Evolutionary conservation across 2,888 invertebrate genomes (phyloP).

Genomic region (Synergus itoensis): DNA sequence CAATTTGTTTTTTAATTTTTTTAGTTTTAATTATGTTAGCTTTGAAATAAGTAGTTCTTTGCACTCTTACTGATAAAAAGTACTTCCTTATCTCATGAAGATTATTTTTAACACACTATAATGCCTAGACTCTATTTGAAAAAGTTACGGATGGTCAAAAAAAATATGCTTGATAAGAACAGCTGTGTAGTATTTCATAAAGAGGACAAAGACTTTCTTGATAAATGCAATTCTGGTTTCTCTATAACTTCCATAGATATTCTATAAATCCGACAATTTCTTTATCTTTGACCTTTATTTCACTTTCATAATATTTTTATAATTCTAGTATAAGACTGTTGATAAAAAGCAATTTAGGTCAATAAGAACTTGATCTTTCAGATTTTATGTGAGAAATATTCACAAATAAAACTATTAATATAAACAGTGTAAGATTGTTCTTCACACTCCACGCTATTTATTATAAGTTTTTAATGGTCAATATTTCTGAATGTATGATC

Average conservation of each 20-base stretch:
- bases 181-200: constrained; percentile 6
- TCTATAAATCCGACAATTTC: background rate
- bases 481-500: no score
- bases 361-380: background rate
- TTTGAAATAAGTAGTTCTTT: background rate
- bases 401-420: no score
- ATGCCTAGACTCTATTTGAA: background rate
- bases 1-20: background rate
- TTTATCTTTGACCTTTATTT: background rate
- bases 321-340: background rate
- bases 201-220: constrained; percentile 14
- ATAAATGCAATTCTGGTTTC: background rate
- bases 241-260: background rate
- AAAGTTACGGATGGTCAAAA: background rate
- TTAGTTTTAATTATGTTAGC: background rate
- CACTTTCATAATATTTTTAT: background rate
- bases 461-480: no score
- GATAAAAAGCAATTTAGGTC: background rate
- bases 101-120: background rate
- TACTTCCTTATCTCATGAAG: background rate
- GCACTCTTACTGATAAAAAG: constrained; percentile 10
- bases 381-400: no score
- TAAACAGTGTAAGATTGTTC: no score
- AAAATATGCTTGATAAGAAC: constrained; percentile 3
- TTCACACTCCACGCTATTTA: no score